phyloP scores from a whole-genome alignment of 2,888 invertebrate species.

The Caradrina clavipalpis region DNA sequence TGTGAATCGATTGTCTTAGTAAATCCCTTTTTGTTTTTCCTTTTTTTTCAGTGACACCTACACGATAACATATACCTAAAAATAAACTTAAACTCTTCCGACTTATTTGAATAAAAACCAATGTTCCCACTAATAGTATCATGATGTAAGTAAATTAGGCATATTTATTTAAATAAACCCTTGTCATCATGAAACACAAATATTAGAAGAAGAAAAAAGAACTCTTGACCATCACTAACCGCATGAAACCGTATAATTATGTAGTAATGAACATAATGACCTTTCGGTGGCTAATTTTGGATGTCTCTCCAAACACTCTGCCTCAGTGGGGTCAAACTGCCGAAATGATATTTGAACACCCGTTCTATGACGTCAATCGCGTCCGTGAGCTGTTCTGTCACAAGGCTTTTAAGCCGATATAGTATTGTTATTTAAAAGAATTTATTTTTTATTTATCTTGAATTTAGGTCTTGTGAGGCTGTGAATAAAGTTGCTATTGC shows the following conservation, averaged over 20 bases:
- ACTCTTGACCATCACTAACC: not conserved
- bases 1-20: no score
- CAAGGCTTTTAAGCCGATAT: slow-evolving; percentile 51
- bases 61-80: not conserved
- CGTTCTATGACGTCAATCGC: slow-evolving; percentile 70
- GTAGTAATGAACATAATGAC: slow-evolving; percentile 12
- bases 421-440: slow-evolving; percentile 36
- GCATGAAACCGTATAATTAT: slow-evolving; percentile 9
- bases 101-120: slow-evolving; percentile 1
- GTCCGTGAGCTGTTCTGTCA: slow-evolving; percentile 70
- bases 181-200: not conserved
- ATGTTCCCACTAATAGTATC: no score
- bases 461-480: not conserved
- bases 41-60: no score
- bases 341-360: slow-evolving; percentile 61
- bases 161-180: not conserved
- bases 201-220: not conserved
- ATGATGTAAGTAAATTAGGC: not conserved
- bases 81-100: not conserved
- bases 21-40: no score
- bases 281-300: slow-evolving; percentile 51
- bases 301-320: slow-evolving; percentile 49
- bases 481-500: not conserved
- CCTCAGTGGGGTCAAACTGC: slow-evolving; percentile 54
- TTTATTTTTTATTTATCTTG: slow-evolving; percentile 18